phyloP scores from a whole-genome alignment of 2,797 vertebrate genomes.

The Periparus ater region DNA sequence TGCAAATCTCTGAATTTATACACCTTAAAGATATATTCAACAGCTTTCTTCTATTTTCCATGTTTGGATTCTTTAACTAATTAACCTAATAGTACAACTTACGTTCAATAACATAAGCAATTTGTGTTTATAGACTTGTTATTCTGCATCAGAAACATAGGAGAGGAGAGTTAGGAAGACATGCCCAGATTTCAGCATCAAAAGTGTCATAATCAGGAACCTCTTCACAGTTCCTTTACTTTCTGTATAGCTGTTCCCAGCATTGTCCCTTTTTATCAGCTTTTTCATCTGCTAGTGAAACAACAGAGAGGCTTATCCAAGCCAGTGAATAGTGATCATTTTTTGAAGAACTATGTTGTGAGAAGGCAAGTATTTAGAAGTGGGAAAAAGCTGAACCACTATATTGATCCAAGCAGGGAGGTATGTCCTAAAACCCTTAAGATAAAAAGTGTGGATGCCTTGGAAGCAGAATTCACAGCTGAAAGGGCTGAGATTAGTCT shows the following conservation, averaged over 20 bases:
- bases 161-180: not conserved
- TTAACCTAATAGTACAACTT: not conserved
- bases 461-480: not conserved
- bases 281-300: not conserved
- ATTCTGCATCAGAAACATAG: not conserved
- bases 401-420: not conserved
- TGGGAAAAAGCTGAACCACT: not conserved
- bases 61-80: not conserved
- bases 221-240: not conserved
- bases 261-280: not conserved
- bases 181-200: not conserved
- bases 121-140: not conserved
- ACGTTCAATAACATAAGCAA: not conserved
- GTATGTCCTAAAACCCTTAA: not conserved
- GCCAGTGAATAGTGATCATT: not conserved
- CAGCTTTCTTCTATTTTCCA: not conserved
- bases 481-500: not conserved
- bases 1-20: not conserved
- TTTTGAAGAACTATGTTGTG: not conserved
- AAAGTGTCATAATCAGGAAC: not conserved
- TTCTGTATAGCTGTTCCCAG: not conserved
- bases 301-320: not conserved
- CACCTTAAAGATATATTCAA: not conserved
- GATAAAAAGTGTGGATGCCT: not conserved
- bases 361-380: not conserved